Conservation (phyloP, 1,140 invertebrate genomes). For the Drosophila lacertosa region DNA sequence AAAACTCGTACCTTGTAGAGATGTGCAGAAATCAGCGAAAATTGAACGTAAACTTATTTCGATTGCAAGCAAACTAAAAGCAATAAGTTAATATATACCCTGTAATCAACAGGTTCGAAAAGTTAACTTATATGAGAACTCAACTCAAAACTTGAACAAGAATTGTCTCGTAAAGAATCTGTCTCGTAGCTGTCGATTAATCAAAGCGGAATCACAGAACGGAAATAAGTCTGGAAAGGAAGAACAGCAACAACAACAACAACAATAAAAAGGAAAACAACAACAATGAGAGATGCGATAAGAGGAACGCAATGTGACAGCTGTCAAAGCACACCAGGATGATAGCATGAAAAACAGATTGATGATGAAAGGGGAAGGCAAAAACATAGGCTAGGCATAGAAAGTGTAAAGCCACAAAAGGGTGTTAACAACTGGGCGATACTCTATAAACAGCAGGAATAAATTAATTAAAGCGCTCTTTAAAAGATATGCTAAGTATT, state of each 20-base stretch:
- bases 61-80: neutral
- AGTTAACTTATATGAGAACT: neutral
- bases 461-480: too few relatives aligned
- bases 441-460: too few relatives aligned
- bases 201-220: conserved; percentile 54
- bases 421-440: too few relatives aligned
- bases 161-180: neutral
- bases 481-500: too few relatives aligned
- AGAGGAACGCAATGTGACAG: conserved; percentile 66
- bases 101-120: neutral
- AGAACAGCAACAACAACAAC: conserved; percentile 30
- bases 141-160: neutral
- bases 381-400: neutral
- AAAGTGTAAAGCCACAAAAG: too few relatives aligned
- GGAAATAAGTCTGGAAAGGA: conserved; percentile 27
- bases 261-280: conserved; percentile 5
- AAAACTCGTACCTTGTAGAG: too few relatives aligned
- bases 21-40: too few relatives aligned
- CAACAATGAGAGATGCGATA: conserved; percentile 23
- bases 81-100: too few relatives aligned
- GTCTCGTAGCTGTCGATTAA: conserved; percentile 45
- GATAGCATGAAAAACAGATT: conserved; percentile 6
- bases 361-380: neutral
- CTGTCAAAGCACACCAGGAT: conserved; percentile 69
- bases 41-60: neutral